A percentile compares a stretch with the other conserved stretches of the same genome.
These are phyloP conservation scores for Shinisaurus crocodilurus DNA, from an alignment of 2,113 vertebrate genomes.

Conservation along the genomic window DNA sequence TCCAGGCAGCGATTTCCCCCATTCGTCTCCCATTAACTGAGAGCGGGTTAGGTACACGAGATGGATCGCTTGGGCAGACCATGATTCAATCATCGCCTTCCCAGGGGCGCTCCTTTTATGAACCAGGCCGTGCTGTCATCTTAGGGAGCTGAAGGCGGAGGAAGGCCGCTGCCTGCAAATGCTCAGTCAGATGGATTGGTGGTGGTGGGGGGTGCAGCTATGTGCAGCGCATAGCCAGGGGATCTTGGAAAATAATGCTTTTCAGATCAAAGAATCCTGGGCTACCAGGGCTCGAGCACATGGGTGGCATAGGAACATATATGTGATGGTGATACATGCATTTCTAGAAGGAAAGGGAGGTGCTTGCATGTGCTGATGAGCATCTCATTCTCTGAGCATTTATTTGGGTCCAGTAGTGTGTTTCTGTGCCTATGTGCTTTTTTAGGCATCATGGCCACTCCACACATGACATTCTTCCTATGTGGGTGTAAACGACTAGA, in stretches of 20 bases:
- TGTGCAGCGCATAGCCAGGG: too few species aligned
- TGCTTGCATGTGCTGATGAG: background rate
- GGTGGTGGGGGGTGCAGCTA: background rate
- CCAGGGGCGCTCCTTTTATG: conserved; percentile 3
- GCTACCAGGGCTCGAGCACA: background rate
- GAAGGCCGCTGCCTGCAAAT: background rate
- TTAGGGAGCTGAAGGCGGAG: background rate
- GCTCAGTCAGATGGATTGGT: background rate
- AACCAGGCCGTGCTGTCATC: background rate
- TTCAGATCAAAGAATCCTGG: background rate
- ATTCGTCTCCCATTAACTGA: conserved; percentile 16
- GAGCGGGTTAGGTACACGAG: background rate
- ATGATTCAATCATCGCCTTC: conserved; percentile 29
- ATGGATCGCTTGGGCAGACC: background rate
- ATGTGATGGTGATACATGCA: too few species aligned
- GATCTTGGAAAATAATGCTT: background rate
- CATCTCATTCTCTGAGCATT: background rate
- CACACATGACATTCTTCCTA: background rate
- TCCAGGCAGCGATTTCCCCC: conserved; percentile 13
- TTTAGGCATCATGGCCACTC: background rate
- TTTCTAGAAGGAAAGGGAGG: background rate
- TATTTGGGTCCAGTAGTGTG: background rate
- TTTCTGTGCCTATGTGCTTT: background rate
- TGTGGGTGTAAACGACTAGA: background rate
- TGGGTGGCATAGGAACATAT: background rate